A percentile compares a stretch with the other conserved stretches of the same genome.
These are phyloP conservation scores for Diploptera punctata DNA, from an alignment of 2,888 invertebrate species.

Conservation along the genomic window DNA sequence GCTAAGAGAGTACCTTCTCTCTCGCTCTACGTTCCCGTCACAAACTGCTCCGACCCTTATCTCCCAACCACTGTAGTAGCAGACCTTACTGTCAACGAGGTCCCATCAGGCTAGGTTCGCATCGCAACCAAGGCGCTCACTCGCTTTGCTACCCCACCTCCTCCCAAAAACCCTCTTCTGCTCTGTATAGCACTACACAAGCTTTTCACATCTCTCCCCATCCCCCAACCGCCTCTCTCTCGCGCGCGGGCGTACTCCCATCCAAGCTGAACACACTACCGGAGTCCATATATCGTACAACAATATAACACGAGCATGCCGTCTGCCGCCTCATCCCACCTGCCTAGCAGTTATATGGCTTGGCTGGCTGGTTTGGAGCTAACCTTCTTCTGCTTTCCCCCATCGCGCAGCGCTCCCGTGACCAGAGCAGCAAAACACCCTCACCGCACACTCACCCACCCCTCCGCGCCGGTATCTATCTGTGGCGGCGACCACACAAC, in stretches of 20 bases:
- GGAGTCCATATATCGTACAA: conserved; percentile 18
- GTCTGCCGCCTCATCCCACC: not conserved
- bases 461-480: conserved; percentile 11
- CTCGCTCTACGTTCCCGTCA: not conserved
- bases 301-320: not conserved
- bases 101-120: conserved; percentile 9
- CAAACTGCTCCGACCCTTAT: conserved; percentile 25
- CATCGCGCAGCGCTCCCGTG: not conserved
- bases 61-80: conserved; percentile 18
- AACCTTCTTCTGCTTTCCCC: conserved; percentile 7
- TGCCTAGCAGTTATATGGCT: conserved; percentile 24
- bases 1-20: not conserved
- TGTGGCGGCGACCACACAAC: conserved; percentile 17
- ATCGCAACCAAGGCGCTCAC: not conserved
- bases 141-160: conserved; percentile 7
- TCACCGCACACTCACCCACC: conserved; percentile 23
- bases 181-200: conserved; percentile 19
- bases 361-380: conserved; percentile 12
- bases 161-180: too few relatives aligned
- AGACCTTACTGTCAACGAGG: conserved; percentile 35
- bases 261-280: not conserved
- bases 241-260: not conserved
- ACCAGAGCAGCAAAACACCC: conserved; percentile 30
- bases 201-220: conserved; percentile 19
- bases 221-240: too few relatives aligned